These are phyloP conservation scores for Drosophila triauraria DNA, from an alignment of 1,140 invertebrate genomes.

Conservation along the genomic window DNA sequence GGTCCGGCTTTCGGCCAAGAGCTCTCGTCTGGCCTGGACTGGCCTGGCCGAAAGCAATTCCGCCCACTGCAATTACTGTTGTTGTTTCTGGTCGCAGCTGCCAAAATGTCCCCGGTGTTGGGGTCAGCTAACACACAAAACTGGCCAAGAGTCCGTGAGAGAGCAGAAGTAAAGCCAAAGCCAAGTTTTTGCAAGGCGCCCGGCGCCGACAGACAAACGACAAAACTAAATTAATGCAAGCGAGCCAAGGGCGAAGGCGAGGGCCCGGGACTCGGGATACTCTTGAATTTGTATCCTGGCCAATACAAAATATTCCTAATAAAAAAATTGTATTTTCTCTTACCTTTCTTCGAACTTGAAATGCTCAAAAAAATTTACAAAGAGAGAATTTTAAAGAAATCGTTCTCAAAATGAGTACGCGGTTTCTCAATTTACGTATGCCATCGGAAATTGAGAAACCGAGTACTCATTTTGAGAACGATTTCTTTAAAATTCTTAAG, in stretches of 20 bases:
- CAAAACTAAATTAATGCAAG: slow-evolving; percentile 46
- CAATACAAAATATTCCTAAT: no score
- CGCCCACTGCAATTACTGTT: slow-evolving; percentile 63
- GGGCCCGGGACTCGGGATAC: slow-evolving; percentile 10
- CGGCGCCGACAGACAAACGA: slow-evolving; percentile 39
- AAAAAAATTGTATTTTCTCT: no score
- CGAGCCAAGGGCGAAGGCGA: not conserved
- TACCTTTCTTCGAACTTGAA: no score
- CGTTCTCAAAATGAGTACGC: no score
- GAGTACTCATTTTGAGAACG: no score
- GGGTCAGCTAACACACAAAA: slow-evolving; percentile 38
- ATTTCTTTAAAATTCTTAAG: no score
- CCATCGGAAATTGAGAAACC: no score
- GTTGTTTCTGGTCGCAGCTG: slow-evolving; percentile 65
- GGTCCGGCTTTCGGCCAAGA: slow-evolving; percentile 20
- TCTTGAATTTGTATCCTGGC: not conserved
- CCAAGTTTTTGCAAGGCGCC: slow-evolving; percentile 29
- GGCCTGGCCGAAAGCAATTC: slow-evolving; percentile 74
- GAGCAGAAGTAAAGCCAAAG: slow-evolving; percentile 23
- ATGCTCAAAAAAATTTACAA: no score
- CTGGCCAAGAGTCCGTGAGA: slow-evolving; percentile 48
- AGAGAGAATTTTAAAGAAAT: no score
- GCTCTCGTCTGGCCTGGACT: slow-evolving; percentile 1
- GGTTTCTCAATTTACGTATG: no score
- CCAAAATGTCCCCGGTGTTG: slow-evolving; percentile 65